phyloP scores from a whole-genome alignment of 2,113 vertebrate species.

The Rynchops niger region DNA sequence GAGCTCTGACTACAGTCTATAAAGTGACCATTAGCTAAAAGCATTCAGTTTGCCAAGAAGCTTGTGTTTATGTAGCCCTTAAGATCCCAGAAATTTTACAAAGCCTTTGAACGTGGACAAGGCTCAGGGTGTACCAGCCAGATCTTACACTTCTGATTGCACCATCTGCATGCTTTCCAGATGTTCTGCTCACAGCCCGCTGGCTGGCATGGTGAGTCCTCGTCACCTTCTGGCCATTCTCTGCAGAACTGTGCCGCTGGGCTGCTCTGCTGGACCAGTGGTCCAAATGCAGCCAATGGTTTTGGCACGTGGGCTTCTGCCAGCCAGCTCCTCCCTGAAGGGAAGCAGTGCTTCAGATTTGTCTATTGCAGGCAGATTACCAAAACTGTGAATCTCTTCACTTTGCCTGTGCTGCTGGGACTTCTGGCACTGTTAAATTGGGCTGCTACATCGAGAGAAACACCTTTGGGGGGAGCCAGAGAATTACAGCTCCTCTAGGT shows the following conservation, averaged over 20 bases:
- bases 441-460: background rate
- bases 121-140: background rate
- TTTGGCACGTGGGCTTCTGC: accelerated
- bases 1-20: background rate
- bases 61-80: background rate
- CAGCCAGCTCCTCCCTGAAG: background rate
- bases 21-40: background rate
- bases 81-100: background rate
- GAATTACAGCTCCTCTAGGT: background rate
- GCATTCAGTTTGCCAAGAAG: background rate
- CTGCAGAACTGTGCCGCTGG: accelerated
- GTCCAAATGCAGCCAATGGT: background rate
- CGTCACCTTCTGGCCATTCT: background rate
- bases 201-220: background rate
- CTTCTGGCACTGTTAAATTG: background rate
- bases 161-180: background rate
- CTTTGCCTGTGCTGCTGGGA: background rate
- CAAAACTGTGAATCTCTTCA: background rate
- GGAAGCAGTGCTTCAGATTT: background rate
- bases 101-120: background rate
- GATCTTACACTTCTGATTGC: background rate
- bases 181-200: background rate
- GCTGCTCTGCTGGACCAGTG: too few relatives aligned
- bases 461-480: background rate
- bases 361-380: background rate